Base-by-base conservation (phyloP, 2,888 invertebrate species). In the Tenodera sinensis region DNA sequence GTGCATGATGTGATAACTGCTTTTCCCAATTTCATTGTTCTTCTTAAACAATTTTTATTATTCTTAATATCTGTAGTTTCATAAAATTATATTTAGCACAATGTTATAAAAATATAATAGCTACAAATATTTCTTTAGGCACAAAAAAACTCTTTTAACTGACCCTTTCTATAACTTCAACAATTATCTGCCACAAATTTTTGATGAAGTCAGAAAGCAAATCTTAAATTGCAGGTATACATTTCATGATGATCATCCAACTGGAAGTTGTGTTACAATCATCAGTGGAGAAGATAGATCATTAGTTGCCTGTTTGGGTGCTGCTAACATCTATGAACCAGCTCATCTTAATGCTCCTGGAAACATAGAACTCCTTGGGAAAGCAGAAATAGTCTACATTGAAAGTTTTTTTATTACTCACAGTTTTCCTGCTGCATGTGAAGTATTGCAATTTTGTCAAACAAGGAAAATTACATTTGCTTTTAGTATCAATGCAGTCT, bases 361-460 rank as follows among this genome's bases (percentile, higher is more conserved):
- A 54, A 91, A 92, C 54, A 84, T 89, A 20, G n/a, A 88, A 0
- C 85, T 92, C n/a, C 90, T 93, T 25, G 89, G 92, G 30, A 90
- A 91, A 30, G 92, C 92, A 9, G 90, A 92, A 87, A 91, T 93
- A 34, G 91, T 95, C 71, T 95, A 95, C 91, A 92, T 95, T 88
- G 95, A 95, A 92, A 95, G 95, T 8, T 95, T 94, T 92, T 95
- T 95, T 92, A 92, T 95, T 84, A 94, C 94, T 0, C 93, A 95
- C 34, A 93, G 95, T 34, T 92, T 92, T 71, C 93, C 93, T 34
- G 93, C 94, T 7, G 93, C 94, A 9, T 91, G 93, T 83, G 93
- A 93, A 91, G 92, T 95, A 54, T 91, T 94, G 84, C 92, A 94
- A 47, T 93, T 93, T 89, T 93, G 94, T 85, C 91, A 92, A 12